phyloP scores from a whole-genome alignment of 2,888 invertebrate species.

The Apamea anceps region DNA sequence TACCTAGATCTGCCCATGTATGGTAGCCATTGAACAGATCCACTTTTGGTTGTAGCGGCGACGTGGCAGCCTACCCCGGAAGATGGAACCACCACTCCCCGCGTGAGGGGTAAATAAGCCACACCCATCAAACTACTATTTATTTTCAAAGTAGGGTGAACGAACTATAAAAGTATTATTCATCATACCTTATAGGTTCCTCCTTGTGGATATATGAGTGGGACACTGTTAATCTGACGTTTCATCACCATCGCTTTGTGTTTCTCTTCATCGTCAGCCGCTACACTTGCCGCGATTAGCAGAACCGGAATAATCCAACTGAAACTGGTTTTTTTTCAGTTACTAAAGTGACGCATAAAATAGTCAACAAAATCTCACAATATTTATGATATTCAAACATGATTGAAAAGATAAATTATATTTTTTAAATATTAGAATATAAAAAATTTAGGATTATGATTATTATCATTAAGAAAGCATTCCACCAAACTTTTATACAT shows the following conservation, averaged over 20 bases:
- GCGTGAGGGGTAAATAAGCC: background rate
- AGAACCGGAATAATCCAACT: conserved; percentile 27
- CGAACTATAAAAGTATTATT: background rate
- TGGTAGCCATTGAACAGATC: background rate
- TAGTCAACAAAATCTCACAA: background rate
- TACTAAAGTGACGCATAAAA: background rate
- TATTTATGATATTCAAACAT: background rate
- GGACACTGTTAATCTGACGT: conserved; percentile 84
- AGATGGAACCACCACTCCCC: background rate
- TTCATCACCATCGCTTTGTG: conserved; percentile 75
- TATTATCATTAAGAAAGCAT: background rate
- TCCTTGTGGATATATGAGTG: conserved; percentile 89
- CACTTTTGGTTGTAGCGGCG: too few species aligned
- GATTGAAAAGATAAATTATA: background rate
- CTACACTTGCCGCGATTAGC: conserved; percentile 13
- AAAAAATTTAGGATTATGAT: background rate
- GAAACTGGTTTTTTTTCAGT: conserved; percentile 18
- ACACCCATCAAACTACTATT: background rate
- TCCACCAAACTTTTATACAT: too few species aligned
- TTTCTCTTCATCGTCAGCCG: conserved; percentile 51
- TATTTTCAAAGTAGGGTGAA: background rate
- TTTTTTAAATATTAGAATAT: too few species aligned
- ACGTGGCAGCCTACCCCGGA: too few species aligned
- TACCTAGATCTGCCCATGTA: background rate
- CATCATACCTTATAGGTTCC: conserved; percentile 89